Evolutionary conservation across 2,888 invertebrate species (phyloP).

Genomic region (Trichogramma evanescens): DNA sequence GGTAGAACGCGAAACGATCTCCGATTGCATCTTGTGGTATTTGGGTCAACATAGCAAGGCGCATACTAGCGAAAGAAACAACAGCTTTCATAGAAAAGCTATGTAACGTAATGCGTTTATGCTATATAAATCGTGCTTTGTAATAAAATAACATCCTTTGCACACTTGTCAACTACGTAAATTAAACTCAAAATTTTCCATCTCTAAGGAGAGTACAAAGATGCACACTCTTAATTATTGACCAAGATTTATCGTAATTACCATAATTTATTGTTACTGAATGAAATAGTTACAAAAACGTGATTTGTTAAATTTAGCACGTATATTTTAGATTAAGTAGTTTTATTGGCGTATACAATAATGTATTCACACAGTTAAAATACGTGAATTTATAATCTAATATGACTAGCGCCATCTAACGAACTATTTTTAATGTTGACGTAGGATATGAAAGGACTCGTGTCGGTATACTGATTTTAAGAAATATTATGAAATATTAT

Average conservation of each 20-base stretch:
- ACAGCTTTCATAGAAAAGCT: neutral
- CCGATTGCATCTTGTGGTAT: slow-evolving; percentile 24
- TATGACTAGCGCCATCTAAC: no score
- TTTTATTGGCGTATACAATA: no score
- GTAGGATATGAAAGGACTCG: no score
- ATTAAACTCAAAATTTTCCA: slow-evolving; percentile 19
- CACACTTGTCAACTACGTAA: slow-evolving; percentile 29
- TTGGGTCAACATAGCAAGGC: slow-evolving; percentile 30
- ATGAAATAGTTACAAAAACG: neutral
- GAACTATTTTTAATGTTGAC: no score
- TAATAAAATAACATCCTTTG: slow-evolving; percentile 33
- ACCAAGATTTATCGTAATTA: slow-evolving; percentile 41
- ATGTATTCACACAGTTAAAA: no score
- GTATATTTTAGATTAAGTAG: no score
- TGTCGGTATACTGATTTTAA: no score
- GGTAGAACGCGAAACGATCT: slow-evolving; percentile 20
- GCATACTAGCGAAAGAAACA: slow-evolving; percentile 19
- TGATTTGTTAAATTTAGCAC: no score
- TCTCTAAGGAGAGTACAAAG: slow-evolving; percentile 14
- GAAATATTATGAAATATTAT: no score
- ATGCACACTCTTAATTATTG: slow-evolving; percentile 28
- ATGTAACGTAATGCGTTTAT: slow-evolving; percentile 1
- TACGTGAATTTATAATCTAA: no score
- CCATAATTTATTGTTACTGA: slow-evolving; percentile 39
- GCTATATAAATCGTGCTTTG: slow-evolving; percentile 28